These are phyloP conservation scores for Ammospiza nelsoni DNA, from an alignment of 2,113 vertebrate species.

Conservation along the genomic window DNA sequence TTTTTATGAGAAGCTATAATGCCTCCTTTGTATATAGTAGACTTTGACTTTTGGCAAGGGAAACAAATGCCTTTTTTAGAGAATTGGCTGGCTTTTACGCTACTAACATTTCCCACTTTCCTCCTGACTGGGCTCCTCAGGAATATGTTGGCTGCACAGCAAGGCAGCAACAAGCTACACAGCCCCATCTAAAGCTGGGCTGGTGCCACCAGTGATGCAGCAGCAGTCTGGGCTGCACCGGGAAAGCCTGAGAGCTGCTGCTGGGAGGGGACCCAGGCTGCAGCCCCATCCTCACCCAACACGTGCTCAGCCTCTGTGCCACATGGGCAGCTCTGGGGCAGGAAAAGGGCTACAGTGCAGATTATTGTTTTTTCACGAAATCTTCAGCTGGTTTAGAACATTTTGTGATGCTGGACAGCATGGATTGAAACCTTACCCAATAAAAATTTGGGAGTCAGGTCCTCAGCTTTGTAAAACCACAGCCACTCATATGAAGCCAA, in stretches of 20 bases:
- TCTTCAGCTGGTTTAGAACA: background rate
- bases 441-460: background rate
- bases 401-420: background rate
- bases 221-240: background rate
- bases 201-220: slow-evolving; percentile 47
- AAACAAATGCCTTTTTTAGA: slow-evolving; percentile 26
- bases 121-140: background rate
- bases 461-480: background rate
- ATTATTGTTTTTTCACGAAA: background rate
- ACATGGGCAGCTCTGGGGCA: background rate
- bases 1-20: slow-evolving; percentile 56
- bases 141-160: background rate
- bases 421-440: background rate
- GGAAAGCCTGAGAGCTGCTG: background rate
- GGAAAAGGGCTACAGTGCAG: background rate
- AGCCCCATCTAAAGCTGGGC: slow-evolving; percentile 16
- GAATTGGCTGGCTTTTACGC: background rate
- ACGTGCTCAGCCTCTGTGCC: accelerated
- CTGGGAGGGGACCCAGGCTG: background rate
- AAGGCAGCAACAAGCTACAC: background rate
- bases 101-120: slow-evolving; percentile 11
- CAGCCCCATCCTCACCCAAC: background rate
- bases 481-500: background rate
- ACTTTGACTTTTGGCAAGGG: slow-evolving; percentile 49
- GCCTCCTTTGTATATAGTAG: slow-evolving; percentile 51